Conservation (phyloP, 2,888 invertebrate species). For the Spisula subtruncata region DNA sequence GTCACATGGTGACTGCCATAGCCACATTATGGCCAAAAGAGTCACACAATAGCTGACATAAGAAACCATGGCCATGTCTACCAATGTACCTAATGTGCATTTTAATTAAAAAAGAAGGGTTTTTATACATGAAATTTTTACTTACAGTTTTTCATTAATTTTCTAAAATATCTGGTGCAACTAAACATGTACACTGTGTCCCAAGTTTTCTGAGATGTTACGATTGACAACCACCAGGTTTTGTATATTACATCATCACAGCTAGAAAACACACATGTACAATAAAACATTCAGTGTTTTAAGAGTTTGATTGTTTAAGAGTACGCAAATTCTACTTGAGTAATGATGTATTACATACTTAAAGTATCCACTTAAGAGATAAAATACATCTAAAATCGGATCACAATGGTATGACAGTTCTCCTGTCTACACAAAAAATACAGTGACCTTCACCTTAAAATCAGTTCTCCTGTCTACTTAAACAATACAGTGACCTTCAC, state of each 20-base stretch:
- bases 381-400: background rate
- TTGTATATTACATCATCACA: background rate
- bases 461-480: background rate
- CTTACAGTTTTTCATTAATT: no score
- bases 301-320: background rate
- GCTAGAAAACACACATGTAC: background rate
- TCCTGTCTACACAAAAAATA: background rate
- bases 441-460: background rate
- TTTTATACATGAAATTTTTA: no score
- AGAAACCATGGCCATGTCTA: no score
- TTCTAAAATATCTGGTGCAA: no score
- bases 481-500: background rate
- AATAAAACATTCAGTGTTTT: background rate
- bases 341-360: slow-evolving; percentile 5
- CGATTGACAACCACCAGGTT: background rate
- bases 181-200: no score
- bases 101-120: no score
- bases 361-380: background rate
- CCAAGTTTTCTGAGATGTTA: no score
- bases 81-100: no score
- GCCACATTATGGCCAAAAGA: no score
- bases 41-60: no score
- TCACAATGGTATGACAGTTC: background rate
- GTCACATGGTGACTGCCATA: no score
- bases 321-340: background rate